Conservation (phyloP, 2,888 invertebrate genomes). For the Eilema depressum region DNA sequence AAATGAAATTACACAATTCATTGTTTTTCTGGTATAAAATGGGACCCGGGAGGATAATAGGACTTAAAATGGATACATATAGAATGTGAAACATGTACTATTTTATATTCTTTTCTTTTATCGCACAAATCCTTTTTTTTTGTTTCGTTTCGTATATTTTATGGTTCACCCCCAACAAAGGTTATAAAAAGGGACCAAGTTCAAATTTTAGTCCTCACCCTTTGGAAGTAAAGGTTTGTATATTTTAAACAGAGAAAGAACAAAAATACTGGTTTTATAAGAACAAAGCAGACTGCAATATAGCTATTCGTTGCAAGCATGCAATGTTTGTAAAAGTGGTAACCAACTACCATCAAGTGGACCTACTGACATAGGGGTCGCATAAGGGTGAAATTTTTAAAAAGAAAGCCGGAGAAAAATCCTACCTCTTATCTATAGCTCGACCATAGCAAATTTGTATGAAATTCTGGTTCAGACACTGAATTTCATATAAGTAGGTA, state of each 20-base stretch:
- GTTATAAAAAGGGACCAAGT: constrained; percentile 8
- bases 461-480: no score
- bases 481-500: no score
- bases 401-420: no score
- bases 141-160: constrained; percentile 4
- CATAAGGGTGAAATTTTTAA: no score
- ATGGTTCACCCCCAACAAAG: constrained; percentile 9
- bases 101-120: constrained; percentile 31
- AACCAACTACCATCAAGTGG: no score
- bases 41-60: constrained; percentile 60
- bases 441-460: no score
- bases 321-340: no score
- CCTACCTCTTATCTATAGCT: no score
- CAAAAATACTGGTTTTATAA: background rate
- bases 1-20: constrained; percentile 69
- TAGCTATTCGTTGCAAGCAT: no score
- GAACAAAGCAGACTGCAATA: background rate
- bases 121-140: constrained; percentile 26
- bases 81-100: constrained; percentile 43
- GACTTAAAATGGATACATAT: constrained; percentile 58
- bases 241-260: background rate
- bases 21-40: constrained; percentile 64
- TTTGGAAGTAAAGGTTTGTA: background rate
- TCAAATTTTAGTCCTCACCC: background rate
- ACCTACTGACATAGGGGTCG: no score